Base-by-base conservation (phyloP, 1,140 invertebrate genomes). In the Pissodes strobi region DNA sequence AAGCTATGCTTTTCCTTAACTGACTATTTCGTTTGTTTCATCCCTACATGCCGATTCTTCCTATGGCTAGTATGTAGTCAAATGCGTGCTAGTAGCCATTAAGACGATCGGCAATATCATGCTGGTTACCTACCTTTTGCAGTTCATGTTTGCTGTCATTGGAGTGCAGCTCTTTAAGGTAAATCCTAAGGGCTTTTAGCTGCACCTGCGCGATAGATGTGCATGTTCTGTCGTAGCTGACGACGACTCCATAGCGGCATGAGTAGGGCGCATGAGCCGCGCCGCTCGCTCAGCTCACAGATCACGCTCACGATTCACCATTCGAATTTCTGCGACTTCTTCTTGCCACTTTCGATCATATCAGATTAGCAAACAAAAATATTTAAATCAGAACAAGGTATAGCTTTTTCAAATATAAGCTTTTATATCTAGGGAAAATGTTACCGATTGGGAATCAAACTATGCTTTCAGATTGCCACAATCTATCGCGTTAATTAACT, bases 71-170 rank as follows among this genome's bases (percentile, higher is more conserved):
- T 95, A 97, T 86, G 95, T 98, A 85, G 95, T 98, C 76, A 95
- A 97, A 85, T 98, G 95, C 86, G 95, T 98, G 82, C 96, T 98
- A 84, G 95, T 98, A 80, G 95, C 95, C 78, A 94, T 98, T 80
- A 98, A 97, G 89, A 98, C 95, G 75, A 98, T 98, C 82, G 95
- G 95, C 81, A 98, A 98, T 87, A 98, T 98, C 84, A 95, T 98
- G 89, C 87, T 98, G 89, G 95, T 99, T 82, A 98, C 96, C 81
- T 95, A 95, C 86, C 91, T 99, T 75, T 92, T 99, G 77, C 93
- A 98, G 86, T 99, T 99, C 88, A 99, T 99, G 96, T 99, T 99
- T 84, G 95, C 97, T 81, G 97, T 99, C 81, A 99, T 99, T 85
- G 97, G 97, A 85, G 98, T 99, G 81, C 97, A 99, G 87, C 90